These are phyloP conservation scores for Pithys albifrons DNA, from an alignment of 2,113 vertebrate genomes.

Conservation along the genomic window DNA sequence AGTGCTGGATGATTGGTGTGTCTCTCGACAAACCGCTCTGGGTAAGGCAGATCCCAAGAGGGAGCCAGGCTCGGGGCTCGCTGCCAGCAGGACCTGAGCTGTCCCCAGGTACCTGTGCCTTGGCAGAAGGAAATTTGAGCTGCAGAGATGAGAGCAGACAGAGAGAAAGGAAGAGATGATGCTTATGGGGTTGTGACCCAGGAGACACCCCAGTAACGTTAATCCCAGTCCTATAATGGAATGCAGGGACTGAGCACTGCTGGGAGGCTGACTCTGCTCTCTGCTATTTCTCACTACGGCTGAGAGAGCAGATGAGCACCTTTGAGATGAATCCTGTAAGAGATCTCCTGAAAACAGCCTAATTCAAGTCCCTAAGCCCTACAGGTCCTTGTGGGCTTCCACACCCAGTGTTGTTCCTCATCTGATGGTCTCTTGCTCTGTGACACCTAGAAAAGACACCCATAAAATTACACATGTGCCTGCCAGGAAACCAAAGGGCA, in stretches of 20 bases:
- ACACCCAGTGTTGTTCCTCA: no score
- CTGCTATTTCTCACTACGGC: not conserved
- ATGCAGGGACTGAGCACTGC: not conserved
- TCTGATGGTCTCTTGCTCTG: not conserved
- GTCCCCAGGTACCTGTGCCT: not conserved
- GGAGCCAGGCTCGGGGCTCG: not conserved
- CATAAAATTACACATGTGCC: rapidly evolving
- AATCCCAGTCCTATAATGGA: not conserved
- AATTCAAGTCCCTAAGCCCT: not conserved
- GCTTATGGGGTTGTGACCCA: not conserved
- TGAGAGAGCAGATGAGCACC: not conserved
- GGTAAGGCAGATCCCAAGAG: not conserved
- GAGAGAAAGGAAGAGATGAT: not conserved
- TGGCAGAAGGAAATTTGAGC: not conserved
- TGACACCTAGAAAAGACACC: not conserved
- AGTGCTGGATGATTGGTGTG: not conserved
- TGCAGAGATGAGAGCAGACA: not conserved
- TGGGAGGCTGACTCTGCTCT: not conserved
- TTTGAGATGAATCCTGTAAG: not conserved
- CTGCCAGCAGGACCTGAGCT: not conserved
- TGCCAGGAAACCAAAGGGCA: not conserved
- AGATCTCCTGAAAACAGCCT: not conserved
- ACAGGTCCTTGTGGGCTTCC: not conserved
- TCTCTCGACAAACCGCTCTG: not conserved
- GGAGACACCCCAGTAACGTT: not conserved